phyloP scores from a whole-genome alignment of 2,113 vertebrate species.

The Sebastes schlegelii region DNA sequence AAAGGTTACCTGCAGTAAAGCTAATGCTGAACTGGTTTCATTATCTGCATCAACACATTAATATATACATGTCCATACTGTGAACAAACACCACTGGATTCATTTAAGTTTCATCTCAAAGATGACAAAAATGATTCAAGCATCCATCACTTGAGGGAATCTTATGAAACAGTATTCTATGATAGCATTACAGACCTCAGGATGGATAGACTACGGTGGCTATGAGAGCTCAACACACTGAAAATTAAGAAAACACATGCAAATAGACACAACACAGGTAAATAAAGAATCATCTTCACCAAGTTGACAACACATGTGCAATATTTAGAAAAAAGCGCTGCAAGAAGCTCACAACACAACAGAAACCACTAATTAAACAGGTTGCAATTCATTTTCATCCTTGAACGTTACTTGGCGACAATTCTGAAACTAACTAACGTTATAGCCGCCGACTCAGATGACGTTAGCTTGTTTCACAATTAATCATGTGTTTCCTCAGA shows the following conservation, averaged over 20 bases:
- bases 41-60: constrained; percentile 1
- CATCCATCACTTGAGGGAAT: neutral
- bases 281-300: neutral
- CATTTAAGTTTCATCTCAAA: neutral
- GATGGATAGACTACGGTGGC: neutral
- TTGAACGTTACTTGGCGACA: too few species aligned
- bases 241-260: neutral
- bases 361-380: neutral
- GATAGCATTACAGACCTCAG: neutral
- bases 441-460: too few species aligned
- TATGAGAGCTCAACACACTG: neutral
- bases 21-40: neutral
- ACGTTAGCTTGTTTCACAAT: too few species aligned
- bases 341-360: neutral
- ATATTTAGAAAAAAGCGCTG: neutral
- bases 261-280: neutral
- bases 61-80: neutral
- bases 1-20: neutral
- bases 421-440: too few species aligned
- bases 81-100: constrained; percentile 5
- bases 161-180: neutral
- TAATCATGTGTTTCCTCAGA: too few species aligned
- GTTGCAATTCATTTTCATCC: neutral
- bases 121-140: neutral
- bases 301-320: neutral